Evolutionary conservation across 2,888 invertebrate genomes (phyloP), one percentile per base, ranked within the genome.

Genomic region (Orgyia antiqua): DNA sequence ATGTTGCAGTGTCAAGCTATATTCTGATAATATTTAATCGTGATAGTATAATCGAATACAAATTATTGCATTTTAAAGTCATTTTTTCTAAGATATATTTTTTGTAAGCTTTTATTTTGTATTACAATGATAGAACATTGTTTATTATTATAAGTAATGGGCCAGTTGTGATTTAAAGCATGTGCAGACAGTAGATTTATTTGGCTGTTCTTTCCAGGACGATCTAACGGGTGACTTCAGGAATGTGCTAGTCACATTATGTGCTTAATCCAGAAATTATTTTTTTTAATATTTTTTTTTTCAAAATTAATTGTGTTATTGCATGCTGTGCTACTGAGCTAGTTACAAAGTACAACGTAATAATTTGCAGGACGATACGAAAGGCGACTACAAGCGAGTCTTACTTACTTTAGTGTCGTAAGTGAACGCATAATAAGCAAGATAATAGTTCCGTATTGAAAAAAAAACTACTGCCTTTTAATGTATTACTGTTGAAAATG

Each of bases 181-280:
- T 70, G 66, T 58, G 33, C 63, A 66, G 53, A 61, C 63, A 60
- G 65, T 70, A 65, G 68, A 56, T 52, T 61, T 62, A 67, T 75
- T 73, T 66, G 66, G 60, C 61, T 70, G 66, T 78, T 78, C 68
- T 79, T 87, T 88, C 52, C 89, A 91, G 90, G 90, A 89, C 54
- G 92, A 92, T 77, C 80, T 90, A 58, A 87, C 87, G 47, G 92
- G 92, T 59, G 92, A 92, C 83, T 91, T 90, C 87, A 87, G 84
- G 77, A 83, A 89, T 73, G 87, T 89, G 58, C 87, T 93, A 77
- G 87, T 90, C 60, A 86, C 88, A 60, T 77, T 90, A 58, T 73
- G 87, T 64, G 80, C 75, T 68, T 87, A 86, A 70, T 73, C 75
- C 76, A 69, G 73, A 70, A 69, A 51, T 51, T 58, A 37, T 51